Conservation (phyloP, 2,888 invertebrate genomes). For the Rhingia campestris region DNA sequence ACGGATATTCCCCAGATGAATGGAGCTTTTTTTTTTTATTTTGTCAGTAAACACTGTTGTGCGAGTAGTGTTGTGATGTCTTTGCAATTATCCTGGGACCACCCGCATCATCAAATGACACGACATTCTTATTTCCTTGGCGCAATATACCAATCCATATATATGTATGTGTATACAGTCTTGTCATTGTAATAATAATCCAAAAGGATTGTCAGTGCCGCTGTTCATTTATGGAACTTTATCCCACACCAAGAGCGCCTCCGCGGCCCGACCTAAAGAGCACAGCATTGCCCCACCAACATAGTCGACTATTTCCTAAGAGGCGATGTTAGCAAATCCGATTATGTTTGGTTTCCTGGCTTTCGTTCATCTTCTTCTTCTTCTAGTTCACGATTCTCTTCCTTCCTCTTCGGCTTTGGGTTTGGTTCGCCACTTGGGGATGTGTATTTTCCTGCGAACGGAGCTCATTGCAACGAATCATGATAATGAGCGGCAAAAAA, state of each 20-base stretch:
- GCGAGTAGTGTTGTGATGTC: conserved; percentile 24
- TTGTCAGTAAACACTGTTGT: conserved; percentile 17
- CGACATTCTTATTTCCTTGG: conserved; percentile 10
- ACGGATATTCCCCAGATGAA: conserved; percentile 44
- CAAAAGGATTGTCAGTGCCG: conserved; percentile 22
- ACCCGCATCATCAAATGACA: conserved; percentile 31
- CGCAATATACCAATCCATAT: not conserved
- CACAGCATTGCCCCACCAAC: conserved; percentile 31
- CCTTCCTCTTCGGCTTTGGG: conserved; percentile 28
- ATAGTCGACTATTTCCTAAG: conserved; percentile 53
- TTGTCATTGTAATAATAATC: conserved; percentile 35
- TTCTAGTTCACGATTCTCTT: conserved; percentile 40
- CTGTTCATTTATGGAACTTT: conserved; percentile 40
- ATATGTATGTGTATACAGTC: not conserved
- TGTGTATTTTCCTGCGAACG: not conserved
- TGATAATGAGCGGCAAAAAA: conserved; percentile 6
- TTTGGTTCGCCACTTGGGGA: conserved; percentile 13
- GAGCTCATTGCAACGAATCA: conserved; percentile 20
- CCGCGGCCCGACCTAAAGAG: not conserved
- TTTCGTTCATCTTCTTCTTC: conserved; percentile 39
- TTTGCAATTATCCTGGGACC: conserved; percentile 53
- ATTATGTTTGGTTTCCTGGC: conserved; percentile 65
- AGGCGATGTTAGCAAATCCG: conserved; percentile 63
- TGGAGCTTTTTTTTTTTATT: conserved; percentile 31
- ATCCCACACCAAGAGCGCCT: conserved; percentile 1